Conservation (phyloP, 1,140 invertebrate genomes). For the Trichogramma pretiosum region DNA sequence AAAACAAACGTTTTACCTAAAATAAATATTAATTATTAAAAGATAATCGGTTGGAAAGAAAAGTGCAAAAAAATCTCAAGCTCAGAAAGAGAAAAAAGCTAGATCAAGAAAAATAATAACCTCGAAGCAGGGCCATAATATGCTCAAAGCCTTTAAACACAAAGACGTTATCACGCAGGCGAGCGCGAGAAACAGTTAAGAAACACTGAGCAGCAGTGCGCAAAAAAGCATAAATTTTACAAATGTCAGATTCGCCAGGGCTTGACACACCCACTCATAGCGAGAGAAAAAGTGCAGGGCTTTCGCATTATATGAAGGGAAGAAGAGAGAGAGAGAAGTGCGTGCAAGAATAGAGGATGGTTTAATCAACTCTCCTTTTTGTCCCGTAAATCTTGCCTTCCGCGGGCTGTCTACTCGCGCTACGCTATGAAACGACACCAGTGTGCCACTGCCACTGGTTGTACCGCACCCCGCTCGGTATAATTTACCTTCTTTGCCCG, state of each 20-base stretch:
- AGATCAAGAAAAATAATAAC: too few relatives aligned
- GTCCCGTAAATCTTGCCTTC: conserved; percentile 26
- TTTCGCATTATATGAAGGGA: neutral
- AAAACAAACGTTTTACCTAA: too few relatives aligned
- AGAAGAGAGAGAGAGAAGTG: conserved; percentile 6
- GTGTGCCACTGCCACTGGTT: too few relatives aligned
- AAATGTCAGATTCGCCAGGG: neutral
- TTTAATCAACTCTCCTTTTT: conserved; percentile 32
- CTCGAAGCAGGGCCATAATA: too few relatives aligned
- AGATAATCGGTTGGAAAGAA: too few relatives aligned
- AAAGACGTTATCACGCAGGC: neutral
- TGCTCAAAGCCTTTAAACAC: neutral
- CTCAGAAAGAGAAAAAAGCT: too few relatives aligned
- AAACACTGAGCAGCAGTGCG: neutral
- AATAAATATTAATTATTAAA: too few relatives aligned
- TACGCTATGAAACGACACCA: too few relatives aligned
- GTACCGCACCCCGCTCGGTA: neutral
- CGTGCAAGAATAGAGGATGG: neutral
- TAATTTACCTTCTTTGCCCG: neutral
- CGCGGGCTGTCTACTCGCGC: conserved; percentile 1
- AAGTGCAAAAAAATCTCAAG: too few relatives aligned
- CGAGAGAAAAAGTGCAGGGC: neutral
- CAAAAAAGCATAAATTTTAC: neutral
- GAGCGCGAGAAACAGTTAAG: neutral
- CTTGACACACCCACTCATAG: neutral